Percentiles rank a stretch among this genome's conserved stretches.
Evolutionary conservation across 2,888 invertebrate genomes (phyloP).

Genomic region (Patella depressa): DNA sequence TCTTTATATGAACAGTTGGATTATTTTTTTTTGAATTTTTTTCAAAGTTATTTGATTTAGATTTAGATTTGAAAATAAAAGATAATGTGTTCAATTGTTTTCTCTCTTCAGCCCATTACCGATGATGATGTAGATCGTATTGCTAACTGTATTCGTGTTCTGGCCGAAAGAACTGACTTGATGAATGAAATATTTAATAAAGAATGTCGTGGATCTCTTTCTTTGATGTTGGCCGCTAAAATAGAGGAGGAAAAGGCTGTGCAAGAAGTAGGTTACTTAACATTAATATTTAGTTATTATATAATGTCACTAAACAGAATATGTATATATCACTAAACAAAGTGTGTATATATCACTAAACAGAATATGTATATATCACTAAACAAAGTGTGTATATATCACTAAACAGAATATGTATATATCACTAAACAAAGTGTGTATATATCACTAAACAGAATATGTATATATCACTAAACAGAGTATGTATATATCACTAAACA

Average conservation of each 20-base stretch:
- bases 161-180: constrained; percentile 74
- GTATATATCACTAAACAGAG: too few relatives aligned
- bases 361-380: background rate
- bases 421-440: background rate
- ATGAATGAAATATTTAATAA: constrained; percentile 81
- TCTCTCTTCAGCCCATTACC: constrained; percentile 82
- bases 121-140: constrained; percentile 90
- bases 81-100: background rate
- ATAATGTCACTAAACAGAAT: too few relatives aligned
- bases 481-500: background rate
- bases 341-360: background rate
- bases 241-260: constrained; percentile 79
- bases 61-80: background rate
- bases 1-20: too few relatives aligned
- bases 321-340: background rate
- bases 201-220: constrained; percentile 83
- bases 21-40: too few relatives aligned
- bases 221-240: constrained; percentile 86
- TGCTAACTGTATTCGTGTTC: constrained; percentile 80
- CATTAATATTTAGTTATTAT: too few relatives aligned
- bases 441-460: background rate
- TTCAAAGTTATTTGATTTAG: too few relatives aligned
- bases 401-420: background rate
- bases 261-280: constrained; percentile 71
- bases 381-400: background rate